phyloP scores from a whole-genome alignment of 2,888 invertebrate genomes.

The Lamellibrachia satsuma region DNA sequence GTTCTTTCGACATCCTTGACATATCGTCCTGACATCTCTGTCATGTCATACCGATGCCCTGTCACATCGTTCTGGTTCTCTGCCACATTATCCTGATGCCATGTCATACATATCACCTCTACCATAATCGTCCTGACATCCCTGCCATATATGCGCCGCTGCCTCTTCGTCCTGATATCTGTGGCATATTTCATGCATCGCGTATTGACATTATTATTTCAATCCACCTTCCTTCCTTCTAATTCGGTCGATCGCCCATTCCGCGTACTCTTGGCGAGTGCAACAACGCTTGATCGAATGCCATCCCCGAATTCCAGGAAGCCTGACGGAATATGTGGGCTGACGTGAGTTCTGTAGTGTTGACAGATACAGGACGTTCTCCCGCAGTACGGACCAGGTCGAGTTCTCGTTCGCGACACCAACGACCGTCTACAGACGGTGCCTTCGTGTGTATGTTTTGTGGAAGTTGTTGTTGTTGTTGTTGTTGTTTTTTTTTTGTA shows the following conservation, averaged over 20 bases:
- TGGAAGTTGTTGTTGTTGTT: background rate
- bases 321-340: background rate
- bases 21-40: background rate
- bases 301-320: background rate
- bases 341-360: background rate
- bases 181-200: too few species aligned
- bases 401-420: background rate
- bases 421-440: background rate
- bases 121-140: background rate
- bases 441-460: background rate
- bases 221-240: too few species aligned
- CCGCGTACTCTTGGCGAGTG: background rate
- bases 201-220: too few species aligned
- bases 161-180: too few species aligned
- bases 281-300: background rate
- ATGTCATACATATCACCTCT: background rate
- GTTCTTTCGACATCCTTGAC: background rate
- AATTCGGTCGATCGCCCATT: background rate
- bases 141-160: too few species aligned
- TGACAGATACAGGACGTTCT: background rate
- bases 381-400: background rate
- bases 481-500: background rate
- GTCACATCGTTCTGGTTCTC: background rate
- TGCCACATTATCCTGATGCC: background rate
- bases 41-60: background rate